A percentile compares a stretch with the other conserved stretches of the same genome.
Evolutionary conservation across 2,888 invertebrate genomes (phyloP).

Genomic region (Penaeus monodon): DNA sequence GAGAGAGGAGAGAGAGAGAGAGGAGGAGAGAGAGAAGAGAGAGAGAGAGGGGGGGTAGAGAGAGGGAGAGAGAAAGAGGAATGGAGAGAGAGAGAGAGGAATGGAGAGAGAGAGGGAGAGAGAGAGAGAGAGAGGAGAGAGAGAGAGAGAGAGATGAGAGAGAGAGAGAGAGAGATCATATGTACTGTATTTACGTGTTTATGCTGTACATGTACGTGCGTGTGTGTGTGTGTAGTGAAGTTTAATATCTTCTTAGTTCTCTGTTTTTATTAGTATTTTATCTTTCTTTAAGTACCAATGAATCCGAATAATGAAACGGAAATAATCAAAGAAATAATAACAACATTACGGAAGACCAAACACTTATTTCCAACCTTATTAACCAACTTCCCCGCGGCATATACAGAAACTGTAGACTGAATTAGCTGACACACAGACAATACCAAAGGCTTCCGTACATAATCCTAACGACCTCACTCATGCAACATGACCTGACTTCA

Average conservation of each 20-base stretch:
- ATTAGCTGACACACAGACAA: conserved; percentile 47
- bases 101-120: background rate
- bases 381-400: too few species aligned
- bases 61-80: background rate
- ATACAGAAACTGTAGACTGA: background rate
- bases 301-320: too few species aligned
- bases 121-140: background rate
- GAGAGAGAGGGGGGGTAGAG: background rate
- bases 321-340: too few species aligned
- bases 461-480: conserved; percentile 38
- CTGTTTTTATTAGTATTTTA: too few species aligned
- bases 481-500: conserved; percentile 43
- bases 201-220: too few species aligned
- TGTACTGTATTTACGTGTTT: too few species aligned
- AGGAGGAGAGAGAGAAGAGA: background rate
- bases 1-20: too few species aligned
- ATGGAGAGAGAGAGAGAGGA: background rate
- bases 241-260: too few species aligned
- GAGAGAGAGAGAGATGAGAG: conserved; percentile 3
- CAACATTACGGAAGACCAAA: too few species aligned
- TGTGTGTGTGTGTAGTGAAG: too few species aligned
- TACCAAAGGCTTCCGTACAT: conserved; percentile 44
- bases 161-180: background rate
- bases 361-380: too few species aligned
- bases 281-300: too few species aligned